phyloP scores from a whole-genome alignment of 2,888 invertebrate genomes.

The Sesamia inferens region DNA sequence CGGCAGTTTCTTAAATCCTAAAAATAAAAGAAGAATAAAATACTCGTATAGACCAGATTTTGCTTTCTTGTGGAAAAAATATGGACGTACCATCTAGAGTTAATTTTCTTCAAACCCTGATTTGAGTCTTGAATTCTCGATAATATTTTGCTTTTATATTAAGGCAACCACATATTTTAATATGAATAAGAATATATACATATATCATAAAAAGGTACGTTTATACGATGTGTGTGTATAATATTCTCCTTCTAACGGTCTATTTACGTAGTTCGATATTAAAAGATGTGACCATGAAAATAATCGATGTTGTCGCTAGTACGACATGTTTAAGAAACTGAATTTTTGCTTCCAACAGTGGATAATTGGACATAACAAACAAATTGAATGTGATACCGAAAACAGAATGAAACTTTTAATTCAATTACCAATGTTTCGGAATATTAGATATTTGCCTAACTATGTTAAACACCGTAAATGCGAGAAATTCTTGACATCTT shows the following conservation, averaged over 20 bases:
- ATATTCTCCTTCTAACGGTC: not conserved
- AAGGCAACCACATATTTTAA: slow-evolving; percentile 3
- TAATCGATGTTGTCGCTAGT: slow-evolving; percentile 16
- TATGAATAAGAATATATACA: not conserved
- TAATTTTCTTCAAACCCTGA: slow-evolving; percentile 15
- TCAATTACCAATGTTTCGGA: slow-evolving; percentile 25
- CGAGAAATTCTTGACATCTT: slow-evolving; percentile 73
- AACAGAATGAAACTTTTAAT: slow-evolving; percentile 7
- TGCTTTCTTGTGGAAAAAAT: slow-evolving; percentile 65
- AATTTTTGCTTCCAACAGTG: not conserved
- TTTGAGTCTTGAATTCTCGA: not conserved
- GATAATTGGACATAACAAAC: not conserved
- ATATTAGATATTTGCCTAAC: slow-evolving; percentile 47
- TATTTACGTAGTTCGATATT: not conserved
- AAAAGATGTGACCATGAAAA: slow-evolving; percentile 22
- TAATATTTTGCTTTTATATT: slow-evolving; percentile 6
- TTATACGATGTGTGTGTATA: not conserved
- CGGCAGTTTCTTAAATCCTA: slow-evolving; percentile 69
- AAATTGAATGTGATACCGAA: slow-evolving; percentile 1
- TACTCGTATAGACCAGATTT: slow-evolving; percentile 66
- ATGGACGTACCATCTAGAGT: slow-evolving; percentile 38
- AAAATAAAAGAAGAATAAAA: slow-evolving; percentile 73
- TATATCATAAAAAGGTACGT: not conserved
- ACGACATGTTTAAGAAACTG: not conserved
- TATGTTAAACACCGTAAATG: slow-evolving; percentile 39